Base-by-base conservation (phyloP, 1,140 invertebrate species). In the Wiebesia pumilae region DNA sequence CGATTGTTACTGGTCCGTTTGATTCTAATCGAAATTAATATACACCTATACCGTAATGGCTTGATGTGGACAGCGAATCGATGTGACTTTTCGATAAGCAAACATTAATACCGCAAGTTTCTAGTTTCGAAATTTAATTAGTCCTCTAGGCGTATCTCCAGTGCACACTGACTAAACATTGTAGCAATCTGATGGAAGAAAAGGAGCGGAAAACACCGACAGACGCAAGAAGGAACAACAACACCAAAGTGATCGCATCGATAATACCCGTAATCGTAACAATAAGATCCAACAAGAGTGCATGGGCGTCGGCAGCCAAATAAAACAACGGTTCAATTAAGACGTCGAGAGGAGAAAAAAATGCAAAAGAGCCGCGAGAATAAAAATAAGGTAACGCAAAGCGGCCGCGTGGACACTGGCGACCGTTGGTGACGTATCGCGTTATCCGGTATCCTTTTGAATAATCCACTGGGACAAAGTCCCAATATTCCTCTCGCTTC, bases 341-440 rank as follows among this genome's bases (percentile, higher is more conserved):
- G 30, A 1, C 67, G 9, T 33, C 51, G 7, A 19, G 51, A 9
- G 51, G 51, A 54, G 51, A 54, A 54, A 38, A 67, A 47, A 27
- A 51, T 38, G 35, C 7, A 69, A 33, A 69, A 7, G 16, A 40
- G 19, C 6, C 0, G 58, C 9, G 21, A 35, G 35, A 54, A 58
- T 24, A 58, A 75, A 14, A 33, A 40, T 43, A n/a, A 4, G 71
- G n/a, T 4, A n/a, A 3, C 6, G 47, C 10, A 3, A n/a, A 35
- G 33, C 21, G 27, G 38, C 62, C 21, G 35, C 3, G 54, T 21
- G 81, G 69, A 75, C 75, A 84, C 62, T 84, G 58, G 62, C 75
- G 65, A 85, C 58, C 6, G 62, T 85, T 85, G 83, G 80, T 77
- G 65, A 80, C 77, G 43, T 47, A 7, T 47, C 6, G 43, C 43